Conservation (phyloP, 2,113 vertebrate genomes). For the Arothron firmamentum region DNA sequence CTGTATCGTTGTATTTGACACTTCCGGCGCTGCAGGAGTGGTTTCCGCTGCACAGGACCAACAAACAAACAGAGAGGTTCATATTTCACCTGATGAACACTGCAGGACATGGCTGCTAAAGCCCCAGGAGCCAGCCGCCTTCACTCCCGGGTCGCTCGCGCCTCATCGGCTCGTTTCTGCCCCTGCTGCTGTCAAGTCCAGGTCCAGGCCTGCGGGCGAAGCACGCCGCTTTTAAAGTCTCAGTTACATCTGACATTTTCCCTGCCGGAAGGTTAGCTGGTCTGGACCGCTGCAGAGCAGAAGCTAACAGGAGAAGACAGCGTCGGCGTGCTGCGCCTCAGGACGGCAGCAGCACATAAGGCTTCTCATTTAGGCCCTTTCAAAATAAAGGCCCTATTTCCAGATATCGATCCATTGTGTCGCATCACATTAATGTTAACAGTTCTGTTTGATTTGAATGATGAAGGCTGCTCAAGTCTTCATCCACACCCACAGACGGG, state of each 20-base stretch:
- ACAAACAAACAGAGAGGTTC: not conserved
- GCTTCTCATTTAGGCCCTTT: too few relatives aligned
- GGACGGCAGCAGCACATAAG: constrained; percentile 30
- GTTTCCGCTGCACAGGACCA: constrained; percentile 73
- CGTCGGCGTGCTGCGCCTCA: not conserved
- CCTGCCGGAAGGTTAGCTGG: constrained; percentile 16
- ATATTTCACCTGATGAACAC: too few relatives aligned
- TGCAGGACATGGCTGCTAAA: not conserved
- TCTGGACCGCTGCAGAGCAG: constrained; percentile 5
- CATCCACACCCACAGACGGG: too few relatives aligned
- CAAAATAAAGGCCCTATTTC: too few relatives aligned
- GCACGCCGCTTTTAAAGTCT: constrained; percentile 27
- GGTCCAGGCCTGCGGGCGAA: constrained; percentile 10
- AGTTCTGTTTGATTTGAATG: too few relatives aligned
- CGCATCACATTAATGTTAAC: too few relatives aligned
- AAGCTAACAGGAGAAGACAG: constrained; percentile 27
- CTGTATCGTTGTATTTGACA: constrained; percentile 86
- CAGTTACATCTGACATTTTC: constrained; percentile 29
- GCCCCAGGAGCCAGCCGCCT: not conserved
- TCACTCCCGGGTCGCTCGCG: too few relatives aligned
- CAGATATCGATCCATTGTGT: too few relatives aligned
- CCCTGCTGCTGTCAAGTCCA: not conserved
- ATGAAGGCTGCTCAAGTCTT: too few relatives aligned
- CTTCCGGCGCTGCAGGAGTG: constrained; percentile 84
- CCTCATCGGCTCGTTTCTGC: not conserved